phyloP scores from a whole-genome alignment of 2,113 vertebrate species.

The Solenodon paradoxus region DNA sequence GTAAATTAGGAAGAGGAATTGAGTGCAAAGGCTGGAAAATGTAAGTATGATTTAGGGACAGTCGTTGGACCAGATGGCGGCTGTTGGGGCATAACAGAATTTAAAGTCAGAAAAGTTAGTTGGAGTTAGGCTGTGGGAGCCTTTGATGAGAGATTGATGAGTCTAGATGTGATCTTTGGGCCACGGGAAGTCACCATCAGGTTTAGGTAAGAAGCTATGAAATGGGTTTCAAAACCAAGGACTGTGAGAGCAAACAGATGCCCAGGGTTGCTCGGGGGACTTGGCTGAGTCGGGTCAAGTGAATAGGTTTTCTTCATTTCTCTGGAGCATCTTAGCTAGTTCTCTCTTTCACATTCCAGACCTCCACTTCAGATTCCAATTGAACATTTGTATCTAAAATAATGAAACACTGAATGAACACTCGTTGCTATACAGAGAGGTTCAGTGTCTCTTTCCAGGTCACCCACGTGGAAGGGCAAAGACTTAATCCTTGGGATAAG shows the following conservation, averaged over 20 bases:
- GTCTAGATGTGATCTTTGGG: not conserved
- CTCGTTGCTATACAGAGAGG: not conserved
- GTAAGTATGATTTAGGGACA: not conserved
- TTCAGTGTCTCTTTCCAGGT: not conserved
- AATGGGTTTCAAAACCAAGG: not conserved
- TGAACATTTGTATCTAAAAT: not conserved
- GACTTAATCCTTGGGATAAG: not conserved
- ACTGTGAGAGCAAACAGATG: not conserved
- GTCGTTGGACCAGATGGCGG: not conserved
- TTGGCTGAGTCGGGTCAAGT: fast-evolving
- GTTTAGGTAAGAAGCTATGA: not conserved
- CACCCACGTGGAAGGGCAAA: not conserved
- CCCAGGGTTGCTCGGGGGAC: not conserved
- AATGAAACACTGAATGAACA: not conserved
- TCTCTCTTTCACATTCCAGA: not conserved
- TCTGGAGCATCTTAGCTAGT: not conserved
- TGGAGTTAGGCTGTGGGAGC: not conserved
- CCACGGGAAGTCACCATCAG: not conserved
- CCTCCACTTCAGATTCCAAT: not conserved
- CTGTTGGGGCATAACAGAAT: not conserved
- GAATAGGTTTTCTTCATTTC: too few relatives aligned
- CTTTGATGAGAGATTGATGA: not conserved
- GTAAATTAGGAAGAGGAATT: not conserved
- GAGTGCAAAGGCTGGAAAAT: not conserved
- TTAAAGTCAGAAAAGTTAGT: conserved; percentile 24